Evolutionary conservation across 2,888 invertebrate species (phyloP).

Genomic region (Myathropa florea): DNA sequence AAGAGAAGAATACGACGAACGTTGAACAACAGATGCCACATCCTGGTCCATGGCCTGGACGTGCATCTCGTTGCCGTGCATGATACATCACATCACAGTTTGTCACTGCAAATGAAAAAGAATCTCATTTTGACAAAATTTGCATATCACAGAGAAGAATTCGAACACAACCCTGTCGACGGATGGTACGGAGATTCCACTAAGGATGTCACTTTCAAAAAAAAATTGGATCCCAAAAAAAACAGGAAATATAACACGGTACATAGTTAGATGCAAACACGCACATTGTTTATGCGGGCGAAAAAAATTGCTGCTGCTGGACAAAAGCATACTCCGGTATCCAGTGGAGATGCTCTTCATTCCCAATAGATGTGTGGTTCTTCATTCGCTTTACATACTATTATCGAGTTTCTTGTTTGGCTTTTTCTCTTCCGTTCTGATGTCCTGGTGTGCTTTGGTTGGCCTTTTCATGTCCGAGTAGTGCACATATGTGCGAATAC

Average conservation of each 20-base stretch:
- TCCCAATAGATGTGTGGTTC: slow-evolving; percentile 20
- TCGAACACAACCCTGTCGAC: slow-evolving; percentile 29
- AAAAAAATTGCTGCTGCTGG: not conserved
- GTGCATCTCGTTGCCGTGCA: slow-evolving; percentile 11
- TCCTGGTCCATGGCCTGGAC: slow-evolving; percentile 12
- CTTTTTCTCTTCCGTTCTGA: not conserved
- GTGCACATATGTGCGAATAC: not conserved
- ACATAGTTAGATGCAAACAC: not conserved
- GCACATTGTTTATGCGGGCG: slow-evolving; percentile 6
- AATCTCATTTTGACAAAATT: slow-evolving; percentile 52
- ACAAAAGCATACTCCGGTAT: not conserved
- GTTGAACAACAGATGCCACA: slow-evolving; percentile 36
- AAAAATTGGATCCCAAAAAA: not conserved
- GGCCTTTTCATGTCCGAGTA: not conserved
- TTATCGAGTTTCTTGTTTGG: slow-evolving; percentile 51
- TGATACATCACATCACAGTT: slow-evolving; percentile 31
- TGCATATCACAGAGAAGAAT: slow-evolving; percentile 48
- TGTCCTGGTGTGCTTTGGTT: not conserved
- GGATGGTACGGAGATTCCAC: not conserved
- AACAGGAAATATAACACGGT: slow-evolving; percentile 6
- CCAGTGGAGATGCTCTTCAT: not conserved
- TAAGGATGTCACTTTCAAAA: slow-evolving; percentile 33
- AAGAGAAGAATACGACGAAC: not conserved
- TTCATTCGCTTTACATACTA: slow-evolving; percentile 22
- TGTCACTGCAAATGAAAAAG: slow-evolving; percentile 27